Base-by-base conservation (phyloP, 23 tunicate genomes). In the Oikopleura albicans region DNA sequence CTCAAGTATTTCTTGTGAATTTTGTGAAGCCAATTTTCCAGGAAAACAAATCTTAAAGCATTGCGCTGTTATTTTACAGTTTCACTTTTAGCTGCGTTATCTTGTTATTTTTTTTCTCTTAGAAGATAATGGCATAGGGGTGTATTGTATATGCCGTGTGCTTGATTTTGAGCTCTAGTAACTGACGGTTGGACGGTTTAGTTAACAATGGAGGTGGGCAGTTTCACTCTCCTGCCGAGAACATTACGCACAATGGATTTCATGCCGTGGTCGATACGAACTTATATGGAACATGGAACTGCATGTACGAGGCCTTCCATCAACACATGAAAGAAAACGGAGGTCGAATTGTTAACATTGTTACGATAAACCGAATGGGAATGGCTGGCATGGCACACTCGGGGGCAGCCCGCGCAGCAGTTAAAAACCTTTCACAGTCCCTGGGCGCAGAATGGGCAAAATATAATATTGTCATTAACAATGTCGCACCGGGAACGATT, bases 401-500 rank as follows among this genome's bases (percentile, higher is more conserved):
- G 12, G 49, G 86, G 0, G 88, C 88, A 4, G 88, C 88, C n/a
- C 35, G 88, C 1, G 88, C 88, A 39, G 88, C 76, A 27, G 86
- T 86, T 8, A 75, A 86, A 39, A 86, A 86, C 40, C 79, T 86
- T 27, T 83, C 88, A 83, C 66, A 84, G 39, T 40, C 85, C 16
- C 86, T 86, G 0, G 85, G 86, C 8, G 85, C 84, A 39, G 88
- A 86, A 66, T 86, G 88, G 88, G 88, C 86, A 4, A 75, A 40
- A 84, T 83, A 75, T 39, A 83, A 91, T 0, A 83, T 91, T 27
- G 83, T 93, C 36, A 90, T 92, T 33, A 92, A 92, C 86, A 90
- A 88, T 27, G 89, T 92, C 38, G 94, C 94, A 4, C 97, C 97
- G 0, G 97, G 97, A 39, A 90, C 91, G 1, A 92, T 92, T 35